Evolutionary conservation across 1,140 invertebrate species (phyloP).

Genomic region (Drosophila mojavensis): DNA sequence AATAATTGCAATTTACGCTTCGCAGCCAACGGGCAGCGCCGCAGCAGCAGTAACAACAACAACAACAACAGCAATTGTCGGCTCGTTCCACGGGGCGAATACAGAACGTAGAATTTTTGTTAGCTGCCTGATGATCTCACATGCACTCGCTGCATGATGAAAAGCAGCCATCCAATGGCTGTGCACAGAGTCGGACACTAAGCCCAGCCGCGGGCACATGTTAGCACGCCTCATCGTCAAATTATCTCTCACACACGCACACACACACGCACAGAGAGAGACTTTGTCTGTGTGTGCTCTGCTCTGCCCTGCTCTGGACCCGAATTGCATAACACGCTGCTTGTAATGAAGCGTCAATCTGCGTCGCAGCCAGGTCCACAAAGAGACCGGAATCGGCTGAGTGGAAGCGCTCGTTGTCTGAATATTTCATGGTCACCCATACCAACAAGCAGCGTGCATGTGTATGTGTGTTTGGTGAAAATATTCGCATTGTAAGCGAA

Average conservation of each 20-base stretch:
- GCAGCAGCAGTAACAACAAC: not conserved
- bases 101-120: conserved; percentile 69
- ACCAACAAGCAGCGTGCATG: conserved; percentile 20
- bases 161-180: conserved; percentile 55
- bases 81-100: conserved; percentile 69
- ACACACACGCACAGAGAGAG: not conserved
- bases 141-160: conserved; percentile 77
- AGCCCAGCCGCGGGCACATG: conserved; percentile 32
- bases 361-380: conserved; percentile 66
- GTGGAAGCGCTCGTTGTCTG: conserved; percentile 61
- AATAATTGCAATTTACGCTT: conserved; percentile 76
- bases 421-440: conserved; percentile 79
- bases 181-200: conserved; percentile 22
- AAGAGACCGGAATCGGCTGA: conserved; percentile 55
- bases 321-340: conserved; percentile 41
- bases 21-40: conserved; percentile 48
- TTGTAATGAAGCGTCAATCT: conserved; percentile 80
- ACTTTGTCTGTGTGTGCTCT: not conserved
- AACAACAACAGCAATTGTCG: conserved; percentile 48
- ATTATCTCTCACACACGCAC: conserved; percentile 37
- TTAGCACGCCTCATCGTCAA: conserved; percentile 44
- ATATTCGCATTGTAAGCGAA: conserved; percentile 65
- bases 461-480: conserved; percentile 38
- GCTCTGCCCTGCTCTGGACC: conserved; percentile 33
- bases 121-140: conserved; percentile 64